Conservation (phyloP, 2,113 vertebrate genomes). For the Macquaria australasica region DNA sequence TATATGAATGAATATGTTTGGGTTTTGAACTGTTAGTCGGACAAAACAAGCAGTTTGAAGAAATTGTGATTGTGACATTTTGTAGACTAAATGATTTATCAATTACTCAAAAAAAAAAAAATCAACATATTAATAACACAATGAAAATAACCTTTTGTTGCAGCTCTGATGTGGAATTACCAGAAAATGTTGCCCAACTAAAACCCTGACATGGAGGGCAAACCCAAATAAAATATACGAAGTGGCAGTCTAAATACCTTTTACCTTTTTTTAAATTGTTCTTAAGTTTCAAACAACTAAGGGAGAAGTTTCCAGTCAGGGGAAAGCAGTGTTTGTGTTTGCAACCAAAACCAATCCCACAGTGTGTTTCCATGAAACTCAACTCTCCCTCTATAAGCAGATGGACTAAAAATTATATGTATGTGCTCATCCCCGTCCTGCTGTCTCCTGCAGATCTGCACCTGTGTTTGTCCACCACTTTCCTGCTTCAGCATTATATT, state of each 20-base stretch:
- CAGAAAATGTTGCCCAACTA: background rate
- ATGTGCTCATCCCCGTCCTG: background rate
- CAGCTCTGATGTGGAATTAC: background rate
- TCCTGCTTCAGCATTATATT: slow-evolving; percentile 8
- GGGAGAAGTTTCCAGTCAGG: background rate
- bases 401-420: background rate
- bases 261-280: background rate
- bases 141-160: background rate
- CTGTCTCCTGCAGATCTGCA: slow-evolving; percentile 8
- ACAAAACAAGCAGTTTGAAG: background rate
- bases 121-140: no score
- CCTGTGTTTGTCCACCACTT: background rate
- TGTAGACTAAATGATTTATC: no score
- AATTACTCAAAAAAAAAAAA: no score
- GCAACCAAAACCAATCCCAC: background rate
- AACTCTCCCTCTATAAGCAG: background rate
- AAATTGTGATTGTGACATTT: no score
- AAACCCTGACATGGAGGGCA: background rate
- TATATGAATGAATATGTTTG: background rate
- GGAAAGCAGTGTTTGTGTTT: background rate
- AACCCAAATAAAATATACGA: background rate
- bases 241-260: background rate
- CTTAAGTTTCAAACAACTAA: background rate
- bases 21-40: no score
- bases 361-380: background rate